Conservation (phyloP, 2,113 vertebrate genomes). For the Antigone vipio region DNA sequence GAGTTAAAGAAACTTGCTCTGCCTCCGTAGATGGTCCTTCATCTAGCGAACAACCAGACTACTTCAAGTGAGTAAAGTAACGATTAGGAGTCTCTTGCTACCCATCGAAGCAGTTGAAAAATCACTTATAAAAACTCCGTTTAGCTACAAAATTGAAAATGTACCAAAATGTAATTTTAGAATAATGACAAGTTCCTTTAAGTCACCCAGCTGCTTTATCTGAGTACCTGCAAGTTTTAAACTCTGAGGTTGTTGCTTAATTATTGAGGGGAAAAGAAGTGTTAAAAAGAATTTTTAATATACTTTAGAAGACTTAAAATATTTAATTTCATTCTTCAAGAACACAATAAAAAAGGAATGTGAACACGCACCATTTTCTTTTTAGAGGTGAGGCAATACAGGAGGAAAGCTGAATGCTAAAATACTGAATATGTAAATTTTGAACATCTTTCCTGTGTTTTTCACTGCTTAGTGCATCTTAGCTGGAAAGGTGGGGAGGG, state of each 20-base stretch:
- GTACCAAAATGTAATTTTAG: not conserved
- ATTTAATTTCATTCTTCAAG: not conserved
- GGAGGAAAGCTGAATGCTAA: not conserved
- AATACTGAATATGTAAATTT: not conserved
- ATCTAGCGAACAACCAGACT: conserved; percentile 81
- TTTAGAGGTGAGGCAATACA: not conserved
- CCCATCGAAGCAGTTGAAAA: not conserved
- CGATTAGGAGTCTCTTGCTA: not conserved
- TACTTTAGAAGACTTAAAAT: not conserved
- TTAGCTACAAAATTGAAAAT: conserved; percentile 14
- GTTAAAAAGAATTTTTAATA: not conserved
- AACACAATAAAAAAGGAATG: not conserved
- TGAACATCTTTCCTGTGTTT: not conserved
- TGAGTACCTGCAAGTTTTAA: not conserved
- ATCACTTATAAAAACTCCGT: not conserved
- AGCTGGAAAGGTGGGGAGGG: not conserved
- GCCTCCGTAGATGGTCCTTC: conserved; percentile 75
- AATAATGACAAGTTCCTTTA: not conserved
- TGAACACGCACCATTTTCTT: fast-evolving
- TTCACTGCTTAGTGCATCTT: not conserved
- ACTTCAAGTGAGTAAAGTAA: conserved; percentile 80
- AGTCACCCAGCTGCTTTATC: not conserved
- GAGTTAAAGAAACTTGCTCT: conserved; percentile 72
- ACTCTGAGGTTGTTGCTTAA: not conserved
- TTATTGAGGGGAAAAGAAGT: not conserved